Conservation (phyloP, 2,113 vertebrate species). For the Panthera tigris region DNA sequence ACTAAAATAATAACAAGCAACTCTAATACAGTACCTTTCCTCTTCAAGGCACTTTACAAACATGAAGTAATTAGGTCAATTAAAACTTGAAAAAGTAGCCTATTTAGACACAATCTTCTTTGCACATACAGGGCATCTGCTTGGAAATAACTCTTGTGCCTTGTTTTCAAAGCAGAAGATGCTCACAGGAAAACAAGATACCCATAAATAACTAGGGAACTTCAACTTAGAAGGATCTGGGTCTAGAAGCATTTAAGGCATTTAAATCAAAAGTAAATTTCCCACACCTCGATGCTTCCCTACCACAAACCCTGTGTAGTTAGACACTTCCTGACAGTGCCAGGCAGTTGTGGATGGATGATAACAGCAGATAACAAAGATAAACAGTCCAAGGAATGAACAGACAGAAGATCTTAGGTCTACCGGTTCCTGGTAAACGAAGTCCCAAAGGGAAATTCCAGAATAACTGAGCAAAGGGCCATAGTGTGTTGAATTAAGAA, state of each 20-base stretch:
- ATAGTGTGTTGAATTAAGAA: not conserved
- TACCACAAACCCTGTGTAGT: not conserved
- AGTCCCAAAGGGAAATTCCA: not conserved
- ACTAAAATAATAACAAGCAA: conserved; percentile 68
- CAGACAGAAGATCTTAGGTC: not conserved
- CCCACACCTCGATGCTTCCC: not conserved
- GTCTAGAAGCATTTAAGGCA: conserved; percentile 4
- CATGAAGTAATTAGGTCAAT: conserved; percentile 78
- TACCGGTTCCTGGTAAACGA: not conserved
- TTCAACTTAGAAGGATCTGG: conserved; percentile 54
- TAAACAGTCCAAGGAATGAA: not conserved
- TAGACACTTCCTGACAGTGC: not conserved
- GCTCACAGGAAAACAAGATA: conserved; percentile 5
- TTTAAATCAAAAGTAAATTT: conserved; percentile 23
- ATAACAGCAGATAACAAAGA: not conserved
- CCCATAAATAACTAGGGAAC: conserved; percentile 22
- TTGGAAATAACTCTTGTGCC: conserved; percentile 26
- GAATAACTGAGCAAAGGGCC: not conserved
- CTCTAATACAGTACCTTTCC: conserved; percentile 70
- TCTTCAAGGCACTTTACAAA: conserved; percentile 78
- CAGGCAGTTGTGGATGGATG: not conserved
- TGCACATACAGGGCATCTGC: not conserved
- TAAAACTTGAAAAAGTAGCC: conserved; percentile 71
- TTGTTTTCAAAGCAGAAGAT: conserved; percentile 52
- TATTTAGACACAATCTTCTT: conserved; percentile 65